Evolutionary conservation across 2,888 invertebrate genomes (phyloP).

Genomic region (Diplolepis rosae): DNA sequence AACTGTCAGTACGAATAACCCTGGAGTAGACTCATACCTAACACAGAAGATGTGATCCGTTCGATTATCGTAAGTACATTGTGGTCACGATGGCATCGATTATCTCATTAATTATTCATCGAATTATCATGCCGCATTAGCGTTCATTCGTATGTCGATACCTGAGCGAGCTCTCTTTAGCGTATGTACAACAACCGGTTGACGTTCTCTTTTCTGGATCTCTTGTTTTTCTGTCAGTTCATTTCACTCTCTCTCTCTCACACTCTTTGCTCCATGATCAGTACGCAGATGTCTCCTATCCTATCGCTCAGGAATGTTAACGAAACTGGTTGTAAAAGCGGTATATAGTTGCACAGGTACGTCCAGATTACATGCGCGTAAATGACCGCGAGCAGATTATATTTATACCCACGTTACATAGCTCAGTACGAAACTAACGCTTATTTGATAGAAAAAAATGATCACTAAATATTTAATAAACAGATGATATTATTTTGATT

Average conservation of each 20-base stretch:
- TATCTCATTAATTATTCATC: slow-evolving; percentile 41
- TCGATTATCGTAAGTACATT: slow-evolving; percentile 32
- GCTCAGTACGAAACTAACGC: background rate
- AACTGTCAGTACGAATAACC: background rate
- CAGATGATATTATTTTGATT: too few relatives aligned
- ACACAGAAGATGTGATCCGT: background rate
- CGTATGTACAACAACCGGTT: slow-evolving; percentile 10
- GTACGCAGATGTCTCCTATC: slow-evolving; percentile 19
- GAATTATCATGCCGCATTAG: slow-evolving; percentile 30
- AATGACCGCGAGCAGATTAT: background rate
- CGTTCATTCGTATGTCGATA: slow-evolving; percentile 32
- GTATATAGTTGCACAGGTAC: background rate
- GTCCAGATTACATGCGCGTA: background rate
- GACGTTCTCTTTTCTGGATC: slow-evolving; percentile 12
- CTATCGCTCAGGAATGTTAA: slow-evolving; percentile 16
- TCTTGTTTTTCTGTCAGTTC: slow-evolving; percentile 1
- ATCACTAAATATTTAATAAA: too few relatives aligned
- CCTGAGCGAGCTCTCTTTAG: slow-evolving; percentile 4
- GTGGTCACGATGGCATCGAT: slow-evolving; percentile 37
- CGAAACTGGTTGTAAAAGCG: slow-evolving; percentile 18
- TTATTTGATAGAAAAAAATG: background rate
- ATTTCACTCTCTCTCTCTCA: background rate
- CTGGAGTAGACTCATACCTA: background rate
- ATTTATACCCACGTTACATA: slow-evolving; percentile 17
- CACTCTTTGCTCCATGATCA: slow-evolving; percentile 1